Percentiles rank a stretch among this genome's conserved stretches.
These are phyloP conservation scores for Ctenosaura bakeri DNA, from an alignment of 2,797 vertebrate genomes.

Conservation along the genomic window DNA sequence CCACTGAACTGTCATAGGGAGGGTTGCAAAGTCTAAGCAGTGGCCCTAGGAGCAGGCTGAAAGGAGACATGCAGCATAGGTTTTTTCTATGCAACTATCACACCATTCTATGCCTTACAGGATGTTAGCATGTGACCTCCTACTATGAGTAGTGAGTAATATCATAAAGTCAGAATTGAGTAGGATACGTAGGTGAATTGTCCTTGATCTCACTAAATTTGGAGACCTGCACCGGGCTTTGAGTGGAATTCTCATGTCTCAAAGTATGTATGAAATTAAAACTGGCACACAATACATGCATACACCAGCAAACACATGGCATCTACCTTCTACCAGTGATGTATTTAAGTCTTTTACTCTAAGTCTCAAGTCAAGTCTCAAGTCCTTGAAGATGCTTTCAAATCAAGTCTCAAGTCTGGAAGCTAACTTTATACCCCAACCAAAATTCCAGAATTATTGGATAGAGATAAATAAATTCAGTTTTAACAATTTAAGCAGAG, in stretches of 20 bases:
- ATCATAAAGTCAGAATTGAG: neutral
- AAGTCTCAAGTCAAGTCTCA: no score
- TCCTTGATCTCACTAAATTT: neutral
- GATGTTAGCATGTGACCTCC: neutral
- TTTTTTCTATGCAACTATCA: neutral
- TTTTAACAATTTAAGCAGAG: no score
- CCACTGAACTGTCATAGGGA: no score
- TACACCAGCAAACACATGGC: neutral
- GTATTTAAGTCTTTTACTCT: no score
- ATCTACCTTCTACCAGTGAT: neutral
- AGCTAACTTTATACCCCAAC: no score
- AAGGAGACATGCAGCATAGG: neutral
- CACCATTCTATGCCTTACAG: neutral
- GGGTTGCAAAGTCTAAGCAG: neutral
- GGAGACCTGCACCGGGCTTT: neutral
- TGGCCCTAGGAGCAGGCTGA: neutral
- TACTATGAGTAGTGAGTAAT: neutral
- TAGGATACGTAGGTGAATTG: neutral
- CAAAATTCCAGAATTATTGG: no score
- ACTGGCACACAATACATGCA: neutral
- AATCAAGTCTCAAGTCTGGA: no score
- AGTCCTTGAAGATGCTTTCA: no score
- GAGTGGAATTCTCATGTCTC: neutral
- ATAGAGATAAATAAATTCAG: no score
- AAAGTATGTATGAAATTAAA: neutral